Evolutionary conservation across 2,113 vertebrate species (phyloP).

Genomic region (Oncorhynchus masou): DNA sequence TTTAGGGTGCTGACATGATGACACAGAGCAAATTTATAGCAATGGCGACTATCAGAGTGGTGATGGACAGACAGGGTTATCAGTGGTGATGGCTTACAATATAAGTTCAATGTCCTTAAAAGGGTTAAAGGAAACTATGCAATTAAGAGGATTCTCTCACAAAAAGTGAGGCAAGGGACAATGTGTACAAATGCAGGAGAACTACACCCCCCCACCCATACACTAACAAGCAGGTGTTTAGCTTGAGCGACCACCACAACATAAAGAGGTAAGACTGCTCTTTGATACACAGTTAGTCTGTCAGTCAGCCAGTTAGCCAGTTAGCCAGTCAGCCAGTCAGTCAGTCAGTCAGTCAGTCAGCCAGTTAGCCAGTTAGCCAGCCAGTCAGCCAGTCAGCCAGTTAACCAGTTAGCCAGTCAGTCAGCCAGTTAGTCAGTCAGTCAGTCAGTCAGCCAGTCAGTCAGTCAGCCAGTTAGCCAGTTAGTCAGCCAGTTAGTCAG

Average conservation of each 20-base stretch:
- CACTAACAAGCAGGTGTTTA: constrained; percentile 63
- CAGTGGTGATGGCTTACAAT: constrained; percentile 60
- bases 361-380: too few relatives aligned
- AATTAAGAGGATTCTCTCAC: constrained; percentile 62
- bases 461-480: neutral
- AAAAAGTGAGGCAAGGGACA: constrained; percentile 45
- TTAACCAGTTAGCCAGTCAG: too few relatives aligned
- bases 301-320: too few relatives aligned
- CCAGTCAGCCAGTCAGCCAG: fast-evolving
- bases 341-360: too few relatives aligned
- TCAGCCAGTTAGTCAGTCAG: fast-evolving
- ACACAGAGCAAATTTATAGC: constrained; percentile 25
- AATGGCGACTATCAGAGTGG: constrained; percentile 56
- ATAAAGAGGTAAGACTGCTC: constrained; percentile 58
- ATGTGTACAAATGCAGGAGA: constrained; percentile 43
- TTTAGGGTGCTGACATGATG: constrained; percentile 74
- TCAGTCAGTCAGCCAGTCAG: fast-evolving
- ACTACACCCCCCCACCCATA: constrained; percentile 27
- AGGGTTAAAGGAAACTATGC: constrained; percentile 68
- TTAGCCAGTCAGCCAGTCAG: too few relatives aligned
- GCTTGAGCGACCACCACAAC: constrained; percentile 54
- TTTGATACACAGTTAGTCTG: constrained; percentile 29
- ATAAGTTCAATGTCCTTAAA: constrained; percentile 62
- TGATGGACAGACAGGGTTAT: constrained; percentile 52
- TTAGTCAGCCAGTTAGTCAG: constrained; percentile 50